A percentile compares a stretch with the other conserved stretches of the same genome.
Evolutionary conservation across 2,113 vertebrate species (phyloP).

Genomic region (Eulemur rufifrons): DNA sequence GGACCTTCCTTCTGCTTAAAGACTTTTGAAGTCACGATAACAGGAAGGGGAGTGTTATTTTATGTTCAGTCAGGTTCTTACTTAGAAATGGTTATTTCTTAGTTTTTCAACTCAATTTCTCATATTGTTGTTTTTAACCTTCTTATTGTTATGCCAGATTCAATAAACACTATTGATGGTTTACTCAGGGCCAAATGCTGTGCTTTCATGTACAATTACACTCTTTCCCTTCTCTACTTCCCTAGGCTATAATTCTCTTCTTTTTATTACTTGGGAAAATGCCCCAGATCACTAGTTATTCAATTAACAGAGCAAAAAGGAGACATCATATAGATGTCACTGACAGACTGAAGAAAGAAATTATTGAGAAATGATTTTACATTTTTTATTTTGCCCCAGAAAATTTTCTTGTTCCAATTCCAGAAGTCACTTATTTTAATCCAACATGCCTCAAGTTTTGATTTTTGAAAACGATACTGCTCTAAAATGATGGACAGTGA

Average conservation of each 20-base stretch:
- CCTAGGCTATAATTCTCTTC: background rate
- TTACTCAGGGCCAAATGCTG: background rate
- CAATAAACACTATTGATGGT: background rate
- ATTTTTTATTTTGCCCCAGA: slow-evolving; percentile 18
- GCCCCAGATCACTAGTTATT: slow-evolving; percentile 16
- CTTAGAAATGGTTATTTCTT: slow-evolving; percentile 39
- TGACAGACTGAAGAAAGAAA: slow-evolving; percentile 26
- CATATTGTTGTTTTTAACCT: background rate
- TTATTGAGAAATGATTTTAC: slow-evolving; percentile 3
- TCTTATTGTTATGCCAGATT: slow-evolving; percentile 12
- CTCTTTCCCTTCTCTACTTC: background rate
- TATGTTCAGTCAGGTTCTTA: background rate
- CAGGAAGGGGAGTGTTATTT: background rate
- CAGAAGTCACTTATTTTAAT: slow-evolving; percentile 41
- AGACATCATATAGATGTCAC: background rate
- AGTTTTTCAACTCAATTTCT: slow-evolving; percentile 24
- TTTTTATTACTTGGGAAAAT: slow-evolving; percentile 53
- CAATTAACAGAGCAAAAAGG: slow-evolving; percentile 4
- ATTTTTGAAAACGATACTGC: slow-evolving; percentile 11
- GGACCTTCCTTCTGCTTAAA: background rate
- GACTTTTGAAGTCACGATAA: background rate
- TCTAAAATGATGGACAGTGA: slow-evolving; percentile 8
- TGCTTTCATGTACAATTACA: background rate
- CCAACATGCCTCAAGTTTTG: background rate
- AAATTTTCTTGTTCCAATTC: slow-evolving; percentile 20